A percentile compares a stretch with the other conserved stretches of the same genome.
Evolutionary conservation across 2,888 invertebrate genomes (phyloP).

Genomic region (Andrena fulva): DNA sequence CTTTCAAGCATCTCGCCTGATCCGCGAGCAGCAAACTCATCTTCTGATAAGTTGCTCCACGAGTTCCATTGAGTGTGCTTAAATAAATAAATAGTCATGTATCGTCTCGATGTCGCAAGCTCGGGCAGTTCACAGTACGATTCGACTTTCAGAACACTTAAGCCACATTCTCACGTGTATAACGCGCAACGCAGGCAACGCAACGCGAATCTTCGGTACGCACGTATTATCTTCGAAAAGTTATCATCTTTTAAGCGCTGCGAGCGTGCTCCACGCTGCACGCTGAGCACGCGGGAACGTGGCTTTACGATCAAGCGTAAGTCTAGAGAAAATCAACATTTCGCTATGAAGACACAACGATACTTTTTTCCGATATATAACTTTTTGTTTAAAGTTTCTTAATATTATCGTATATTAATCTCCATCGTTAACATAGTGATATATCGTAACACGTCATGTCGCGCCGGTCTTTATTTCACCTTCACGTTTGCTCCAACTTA

Average conservation of each 20-base stretch:
- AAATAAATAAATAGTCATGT: constrained; percentile 25
- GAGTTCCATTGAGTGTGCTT: neutral
- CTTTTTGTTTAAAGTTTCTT: constrained; percentile 28
- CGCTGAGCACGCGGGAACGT: neutral
- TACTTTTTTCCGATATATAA: constrained; percentile 22
- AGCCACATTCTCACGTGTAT: neutral
- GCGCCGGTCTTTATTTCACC: constrained; percentile 3
- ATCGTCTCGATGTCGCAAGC: constrained; percentile 41
- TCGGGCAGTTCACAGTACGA: constrained; percentile 35
- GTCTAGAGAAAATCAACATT: constrained; percentile 10
- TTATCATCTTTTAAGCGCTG: neutral
- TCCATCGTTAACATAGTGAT: constrained; percentile 40
- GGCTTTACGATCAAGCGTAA: constrained; percentile 2
- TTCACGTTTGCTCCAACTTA: constrained; percentile 17
- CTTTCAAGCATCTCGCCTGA: neutral
- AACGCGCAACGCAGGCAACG: neutral
- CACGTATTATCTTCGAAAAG: neutral
- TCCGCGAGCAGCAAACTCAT: neutral
- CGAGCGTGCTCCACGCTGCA: neutral
- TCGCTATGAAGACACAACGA: constrained; percentile 29
- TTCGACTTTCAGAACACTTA: neutral
- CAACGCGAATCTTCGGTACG: neutral
- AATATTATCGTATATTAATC: constrained; percentile 50
- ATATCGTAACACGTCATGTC: constrained; percentile 33
- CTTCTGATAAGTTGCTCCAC: too few relatives aligned